phyloP scores from a whole-genome alignment of 2,888 invertebrate genomes.

The Agrotis ipsilon region DNA sequence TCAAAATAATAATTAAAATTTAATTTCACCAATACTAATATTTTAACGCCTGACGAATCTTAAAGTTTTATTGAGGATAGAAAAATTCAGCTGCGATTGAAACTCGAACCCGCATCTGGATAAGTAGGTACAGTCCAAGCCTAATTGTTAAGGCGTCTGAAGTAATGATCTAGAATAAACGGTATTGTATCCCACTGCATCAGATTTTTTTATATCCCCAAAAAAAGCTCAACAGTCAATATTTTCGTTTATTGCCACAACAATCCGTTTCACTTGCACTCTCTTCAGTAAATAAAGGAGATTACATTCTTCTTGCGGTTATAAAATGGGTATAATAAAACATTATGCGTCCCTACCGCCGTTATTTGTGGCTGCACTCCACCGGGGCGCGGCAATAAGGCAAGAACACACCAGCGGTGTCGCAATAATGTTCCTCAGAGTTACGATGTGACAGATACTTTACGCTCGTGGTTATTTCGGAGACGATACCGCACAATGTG shows the following conservation, averaged over 20 bases:
- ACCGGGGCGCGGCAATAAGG: conserved; percentile 79
- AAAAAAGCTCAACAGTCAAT: conserved; percentile 48
- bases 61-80: too few species aligned
- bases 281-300: conserved; percentile 83
- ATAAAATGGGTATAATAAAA: conserved; percentile 87
- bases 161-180: too few species aligned
- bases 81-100: too few species aligned
- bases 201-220: too few species aligned
- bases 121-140: too few species aligned
- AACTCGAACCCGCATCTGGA: too few species aligned
- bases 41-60: too few species aligned
- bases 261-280: conserved; percentile 79
- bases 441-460: conserved; percentile 76
- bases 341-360: conserved; percentile 83
- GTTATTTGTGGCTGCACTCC: conserved; percentile 86
- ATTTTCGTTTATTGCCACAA: conserved; percentile 73
- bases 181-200: too few species aligned
- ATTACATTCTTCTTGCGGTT: conserved; percentile 86
- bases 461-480: conserved; percentile 74
- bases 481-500: conserved; percentile 64
- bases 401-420: conserved; percentile 72
- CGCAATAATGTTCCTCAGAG: conserved; percentile 73
- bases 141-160: too few species aligned
- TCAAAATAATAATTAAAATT: background rate
- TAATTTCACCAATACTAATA: conserved; percentile 22